phyloP scores from a whole-genome alignment of 2,113 vertebrate genomes.

The Camelus dromedarius region DNA sequence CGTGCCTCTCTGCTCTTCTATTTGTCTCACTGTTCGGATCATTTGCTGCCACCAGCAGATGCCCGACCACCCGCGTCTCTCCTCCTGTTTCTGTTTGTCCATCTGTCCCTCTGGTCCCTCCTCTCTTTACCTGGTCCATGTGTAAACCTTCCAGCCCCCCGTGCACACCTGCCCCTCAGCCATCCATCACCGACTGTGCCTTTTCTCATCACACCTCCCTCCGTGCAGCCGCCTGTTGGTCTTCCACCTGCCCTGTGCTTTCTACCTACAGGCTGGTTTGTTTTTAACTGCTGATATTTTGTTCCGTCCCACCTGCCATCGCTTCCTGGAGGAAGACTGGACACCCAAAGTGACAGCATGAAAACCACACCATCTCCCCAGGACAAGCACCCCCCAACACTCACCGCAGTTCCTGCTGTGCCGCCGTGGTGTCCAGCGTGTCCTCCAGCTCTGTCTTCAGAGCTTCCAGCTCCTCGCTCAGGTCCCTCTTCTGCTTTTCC shows the following conservation, averaged over 20 bases:
- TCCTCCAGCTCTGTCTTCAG: slow-evolving; percentile 98
- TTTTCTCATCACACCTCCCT: background rate
- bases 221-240: background rate
- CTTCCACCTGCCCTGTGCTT: fast-evolving
- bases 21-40: fast-evolving
- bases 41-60: background rate
- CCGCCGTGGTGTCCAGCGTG: slow-evolving; percentile 97
- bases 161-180: background rate
- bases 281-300: background rate
- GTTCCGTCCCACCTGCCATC: too few species aligned
- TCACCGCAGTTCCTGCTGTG: slow-evolving; percentile 98
- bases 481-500: slow-evolving; percentile 97
- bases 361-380: fast-evolving
- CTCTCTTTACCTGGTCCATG: background rate
- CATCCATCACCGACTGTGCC: background rate
- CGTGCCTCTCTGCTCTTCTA: fast-evolving
- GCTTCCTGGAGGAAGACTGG: background rate
- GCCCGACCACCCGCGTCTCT: fast-evolving
- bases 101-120: background rate
- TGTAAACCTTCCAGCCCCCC: background rate
- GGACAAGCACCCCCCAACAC: background rate
- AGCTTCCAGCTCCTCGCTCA: slow-evolving; percentile 98
- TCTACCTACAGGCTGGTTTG: background rate
- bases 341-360: background rate
- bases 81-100: background rate